Evolutionary conservation across 2,888 invertebrate species (phyloP), one percentile per base, ranked within the genome.

Genomic region (Spicauda simplicius): DNA sequence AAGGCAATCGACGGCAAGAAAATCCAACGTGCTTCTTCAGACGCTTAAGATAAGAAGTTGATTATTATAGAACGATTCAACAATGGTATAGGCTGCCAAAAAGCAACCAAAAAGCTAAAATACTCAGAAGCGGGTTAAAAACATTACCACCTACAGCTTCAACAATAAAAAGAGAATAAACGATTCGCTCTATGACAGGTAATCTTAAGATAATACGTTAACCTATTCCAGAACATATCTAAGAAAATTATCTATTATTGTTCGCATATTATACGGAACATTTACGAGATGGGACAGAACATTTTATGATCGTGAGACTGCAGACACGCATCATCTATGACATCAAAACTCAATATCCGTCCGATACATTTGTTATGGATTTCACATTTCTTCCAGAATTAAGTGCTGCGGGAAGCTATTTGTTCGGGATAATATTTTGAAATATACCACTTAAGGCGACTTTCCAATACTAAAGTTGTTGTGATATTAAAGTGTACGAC

Each of bases 281-380:
- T 72, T 72, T 71, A 77, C 75, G 74, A 73, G 68, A 75, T 72
- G 72, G 71, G 76, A 75, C 77, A 78, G 85, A 82, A 86, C 86
- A 86, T 88, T 88, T 88, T 88, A 89, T 85, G 85, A 88, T 82
- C 78, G 78, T 77, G 80, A 82, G 83, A 85, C 84, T 84, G 74
- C 76, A 85, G 82, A 81, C 83, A 84, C 84, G 83, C 83, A 82
- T 85, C 83, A 78, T 83, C 76, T 81, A 83, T 81, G 87, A 87
- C 85, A 88, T 90, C 85, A 88, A 86, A 90, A 87, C 86, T 86
- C 89, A 85, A 90, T 90, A 87, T 88, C 82, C 84, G 81, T 83
- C 79, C 81, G 77, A 84, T 85, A 85, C 83, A 85, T 86, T 86
- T 85, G 83, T 84, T 86, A 86, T 84, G 84, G 84, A 87, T 87